Base-by-base conservation (phyloP, 2,888 invertebrate species). In the Dynastes maya region DNA sequence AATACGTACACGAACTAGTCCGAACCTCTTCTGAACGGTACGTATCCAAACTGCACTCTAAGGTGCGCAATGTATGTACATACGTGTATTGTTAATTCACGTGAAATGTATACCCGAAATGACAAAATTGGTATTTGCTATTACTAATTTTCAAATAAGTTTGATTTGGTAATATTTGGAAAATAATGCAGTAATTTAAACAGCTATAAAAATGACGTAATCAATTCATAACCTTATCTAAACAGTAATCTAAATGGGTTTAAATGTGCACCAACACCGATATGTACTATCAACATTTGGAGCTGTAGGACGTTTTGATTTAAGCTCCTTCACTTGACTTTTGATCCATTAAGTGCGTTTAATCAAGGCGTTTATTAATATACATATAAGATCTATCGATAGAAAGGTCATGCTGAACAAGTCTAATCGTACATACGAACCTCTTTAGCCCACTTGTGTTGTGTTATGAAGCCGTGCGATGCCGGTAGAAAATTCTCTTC, bases 401-500 rank as follows among this genome's bases (percentile, higher is more conserved):
- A 45, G 8, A 1, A 45, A 45, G 9, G 45, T 8, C 45, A 8
- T 2, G 45, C 11, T 8, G 11, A 45, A 45, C 11, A 45, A 45
- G 45, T 45, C 2, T 40, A 9, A 6, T 40, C 32, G 32, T 45
- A 45, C 32, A 5, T 45, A 45, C 45, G 11, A 11, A 91, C 90
- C 82, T 93, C 90, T 82, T 91, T 90, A 0, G 95, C 94, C 97
- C 96, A 97, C 83, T 90, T 92, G 89, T 98, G 98, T 85, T 94
- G 93, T 2, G 96, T 96, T 86, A 98, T 94, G 89, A 97, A 97
- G 58, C 96, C 97, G 91, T 98, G 97, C 78, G 96, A 95, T 11
- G 93, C 95, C 91, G 96, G 95, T 89, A 96, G 90, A 86, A 96
- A 93, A 90, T 96, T 96, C 90, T 97, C 97, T 90, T 97, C 97